These are phyloP conservation scores for Dicaeum eximium DNA, from an alignment of 2,113 vertebrate species.

Conservation along the genomic window DNA sequence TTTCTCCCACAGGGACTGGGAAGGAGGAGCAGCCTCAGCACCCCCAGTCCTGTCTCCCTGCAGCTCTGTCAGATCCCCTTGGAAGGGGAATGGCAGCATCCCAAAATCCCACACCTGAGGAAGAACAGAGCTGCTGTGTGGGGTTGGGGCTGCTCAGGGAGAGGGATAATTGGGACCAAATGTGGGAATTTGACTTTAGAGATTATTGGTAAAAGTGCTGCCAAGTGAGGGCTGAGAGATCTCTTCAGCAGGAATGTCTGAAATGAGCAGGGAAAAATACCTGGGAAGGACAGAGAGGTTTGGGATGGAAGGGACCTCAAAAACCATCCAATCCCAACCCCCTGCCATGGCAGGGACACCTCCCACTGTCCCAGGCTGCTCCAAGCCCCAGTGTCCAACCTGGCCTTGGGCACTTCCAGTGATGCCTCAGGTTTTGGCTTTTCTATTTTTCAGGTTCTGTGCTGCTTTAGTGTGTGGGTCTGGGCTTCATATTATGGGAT, in stretches of 20 bases:
- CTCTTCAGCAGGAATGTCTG: not conserved
- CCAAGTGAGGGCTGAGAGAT: not conserved
- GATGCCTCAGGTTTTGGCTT: not conserved
- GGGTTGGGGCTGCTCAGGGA: not conserved
- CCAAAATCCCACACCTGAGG: not conserved
- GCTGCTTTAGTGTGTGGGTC: too few relatives aligned
- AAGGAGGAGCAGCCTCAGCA: not conserved
- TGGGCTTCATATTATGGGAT: too few relatives aligned
- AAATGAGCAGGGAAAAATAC: not conserved
- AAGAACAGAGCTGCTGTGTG: not conserved
- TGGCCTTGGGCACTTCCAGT: not conserved
- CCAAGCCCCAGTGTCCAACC: not conserved
- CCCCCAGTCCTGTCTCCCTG: rapidly evolving
- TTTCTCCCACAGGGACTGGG: not conserved
- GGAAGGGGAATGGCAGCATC: not conserved
- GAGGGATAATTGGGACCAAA: not conserved
- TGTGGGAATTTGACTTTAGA: not conserved
- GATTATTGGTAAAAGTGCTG: not conserved
- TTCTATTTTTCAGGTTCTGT: too few relatives aligned
- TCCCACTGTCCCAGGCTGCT: not conserved
- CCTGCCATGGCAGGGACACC: not conserved
- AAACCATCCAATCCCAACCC: not conserved
- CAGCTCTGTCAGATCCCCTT: not conserved
- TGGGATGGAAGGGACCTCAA: not conserved
- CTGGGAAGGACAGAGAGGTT: not conserved